Percentiles rank a stretch among this genome's conserved stretches.
These are phyloP conservation scores for Drosophila meridiana DNA, from an alignment of 2,888 invertebrate species.

Conservation along the genomic window DNA sequence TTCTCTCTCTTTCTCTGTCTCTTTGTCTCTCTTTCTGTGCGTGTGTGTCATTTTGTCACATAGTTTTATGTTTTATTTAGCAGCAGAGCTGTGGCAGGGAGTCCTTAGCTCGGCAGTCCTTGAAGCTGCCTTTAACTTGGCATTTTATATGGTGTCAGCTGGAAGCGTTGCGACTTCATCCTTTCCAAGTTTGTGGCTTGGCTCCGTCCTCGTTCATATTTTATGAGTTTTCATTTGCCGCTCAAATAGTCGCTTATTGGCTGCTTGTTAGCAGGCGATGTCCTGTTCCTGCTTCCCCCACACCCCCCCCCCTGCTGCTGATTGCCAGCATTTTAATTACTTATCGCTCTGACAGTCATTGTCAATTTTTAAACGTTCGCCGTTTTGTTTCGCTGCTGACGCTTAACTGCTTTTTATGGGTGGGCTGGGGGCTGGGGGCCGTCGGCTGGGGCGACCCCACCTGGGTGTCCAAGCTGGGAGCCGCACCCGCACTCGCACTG, in stretches of 20 bases:
- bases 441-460: background rate
- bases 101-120: constrained; percentile 30
- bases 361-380: constrained; percentile 69
- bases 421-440: no score
- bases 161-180: constrained; percentile 36
- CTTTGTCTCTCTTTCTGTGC: constrained; percentile 30
- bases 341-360: constrained; percentile 62
- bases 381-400: constrained; percentile 53
- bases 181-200: constrained; percentile 34
- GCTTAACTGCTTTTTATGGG: constrained; percentile 71
- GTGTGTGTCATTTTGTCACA: constrained; percentile 70
- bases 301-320: background rate
- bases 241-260: constrained; percentile 47
- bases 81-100: constrained; percentile 27
- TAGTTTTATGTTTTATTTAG: constrained; percentile 80
- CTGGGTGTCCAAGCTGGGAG: background rate
- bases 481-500: constrained; percentile 15
- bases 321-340: constrained; percentile 62
- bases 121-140: constrained; percentile 26
- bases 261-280: constrained; percentile 56
- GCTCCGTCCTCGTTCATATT: constrained; percentile 43
- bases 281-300: constrained; percentile 4
- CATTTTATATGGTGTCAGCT: constrained; percentile 49
- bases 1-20: background rate
- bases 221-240: constrained; percentile 62